These are phyloP conservation scores for Sorex araneus DNA, from an alignment of 2,113 vertebrate species.

Conservation along the genomic window DNA sequence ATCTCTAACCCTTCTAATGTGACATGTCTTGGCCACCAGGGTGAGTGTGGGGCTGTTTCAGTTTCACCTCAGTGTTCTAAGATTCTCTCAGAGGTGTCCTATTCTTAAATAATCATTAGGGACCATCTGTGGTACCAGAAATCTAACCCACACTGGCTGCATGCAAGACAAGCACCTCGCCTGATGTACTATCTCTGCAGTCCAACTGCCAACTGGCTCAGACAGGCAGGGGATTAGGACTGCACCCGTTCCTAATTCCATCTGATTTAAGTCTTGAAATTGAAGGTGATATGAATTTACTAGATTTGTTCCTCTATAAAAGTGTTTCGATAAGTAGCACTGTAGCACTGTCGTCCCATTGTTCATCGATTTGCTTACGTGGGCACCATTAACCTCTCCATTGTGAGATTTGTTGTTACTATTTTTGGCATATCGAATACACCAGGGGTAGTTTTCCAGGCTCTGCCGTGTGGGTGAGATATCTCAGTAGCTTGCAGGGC, in stretches of 20 bases:
- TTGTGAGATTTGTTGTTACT: no score
- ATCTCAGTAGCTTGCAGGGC: no score
- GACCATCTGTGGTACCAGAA: no score
- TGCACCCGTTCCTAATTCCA: background rate
- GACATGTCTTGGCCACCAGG: background rate
- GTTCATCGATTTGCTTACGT: no score
- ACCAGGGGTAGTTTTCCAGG: no score
- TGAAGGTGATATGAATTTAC: conserved; percentile 16
- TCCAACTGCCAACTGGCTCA: background rate
- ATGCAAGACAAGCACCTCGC: no score
- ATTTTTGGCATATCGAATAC: no score
- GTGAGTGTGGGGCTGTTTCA: background rate
- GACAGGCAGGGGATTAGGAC: background rate
- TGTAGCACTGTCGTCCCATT: no score
- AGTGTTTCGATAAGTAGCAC: background rate
- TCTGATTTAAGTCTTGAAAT: background rate
- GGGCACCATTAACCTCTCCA: no score
- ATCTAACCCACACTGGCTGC: no score
- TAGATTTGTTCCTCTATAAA: background rate
- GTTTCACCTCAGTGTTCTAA: background rate
- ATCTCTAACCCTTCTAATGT: background rate
- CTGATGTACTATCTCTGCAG: no score
- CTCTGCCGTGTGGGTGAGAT: no score
- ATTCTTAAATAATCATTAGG: background rate
- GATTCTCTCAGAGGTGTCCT: background rate